These are phyloP conservation scores for Coecobrya sp. DNA, from an alignment of 2,888 invertebrate species.

Conservation along the genomic window DNA sequence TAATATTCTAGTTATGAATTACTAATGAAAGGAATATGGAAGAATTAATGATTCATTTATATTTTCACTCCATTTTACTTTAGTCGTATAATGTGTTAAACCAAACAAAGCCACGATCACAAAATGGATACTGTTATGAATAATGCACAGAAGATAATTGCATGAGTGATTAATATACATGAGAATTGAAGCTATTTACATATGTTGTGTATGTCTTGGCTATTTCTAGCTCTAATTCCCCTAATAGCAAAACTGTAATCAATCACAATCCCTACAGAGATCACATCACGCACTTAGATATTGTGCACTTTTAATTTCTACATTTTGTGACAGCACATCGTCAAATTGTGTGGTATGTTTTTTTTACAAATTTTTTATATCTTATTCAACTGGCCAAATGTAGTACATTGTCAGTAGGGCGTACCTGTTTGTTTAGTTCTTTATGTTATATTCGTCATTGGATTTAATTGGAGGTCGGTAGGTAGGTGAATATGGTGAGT, in stretches of 20 bases:
- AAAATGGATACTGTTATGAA: neutral
- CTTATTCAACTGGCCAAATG: too few relatives aligned
- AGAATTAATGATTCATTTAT: too few relatives aligned
- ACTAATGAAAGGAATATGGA: too few relatives aligned
- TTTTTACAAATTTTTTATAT: too few relatives aligned
- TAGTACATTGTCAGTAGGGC: too few relatives aligned
- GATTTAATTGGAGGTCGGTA: too few relatives aligned
- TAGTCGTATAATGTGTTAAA: neutral
- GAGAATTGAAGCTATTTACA: neutral
- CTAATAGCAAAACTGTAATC: conserved; percentile 1
- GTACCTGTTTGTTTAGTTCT: too few relatives aligned
- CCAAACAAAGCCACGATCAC: neutral
- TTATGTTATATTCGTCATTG: too few relatives aligned
- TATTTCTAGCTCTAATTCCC: neutral
- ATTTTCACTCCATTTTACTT: too few relatives aligned
- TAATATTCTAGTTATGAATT: neutral
- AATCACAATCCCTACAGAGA: conserved; percentile 8
- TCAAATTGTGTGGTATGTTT: too few relatives aligned
- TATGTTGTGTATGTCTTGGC: neutral
- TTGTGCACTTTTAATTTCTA: neutral
- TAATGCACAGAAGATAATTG: neutral
- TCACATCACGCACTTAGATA: neutral
- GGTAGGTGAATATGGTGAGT: too few relatives aligned
- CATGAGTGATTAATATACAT: conserved; percentile 10
- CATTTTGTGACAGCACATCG: neutral